Evolutionary conservation across 2,113 vertebrate genomes (phyloP).

Genomic region (Anguilla japonica): DNA sequence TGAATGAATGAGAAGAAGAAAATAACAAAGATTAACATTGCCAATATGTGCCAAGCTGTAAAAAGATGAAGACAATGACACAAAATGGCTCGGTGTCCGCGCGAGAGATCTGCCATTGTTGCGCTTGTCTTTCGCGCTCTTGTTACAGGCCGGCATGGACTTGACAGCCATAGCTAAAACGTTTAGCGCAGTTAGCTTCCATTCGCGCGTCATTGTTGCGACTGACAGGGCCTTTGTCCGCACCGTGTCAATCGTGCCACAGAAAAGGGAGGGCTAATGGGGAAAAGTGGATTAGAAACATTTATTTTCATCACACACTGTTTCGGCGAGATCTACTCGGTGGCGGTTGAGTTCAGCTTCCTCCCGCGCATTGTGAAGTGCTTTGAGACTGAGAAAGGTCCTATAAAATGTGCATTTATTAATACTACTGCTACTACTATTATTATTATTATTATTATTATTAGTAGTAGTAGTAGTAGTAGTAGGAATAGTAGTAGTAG

Average conservation of each 20-base stretch:
- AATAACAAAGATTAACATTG: background rate
- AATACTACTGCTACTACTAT: too few relatives aligned
- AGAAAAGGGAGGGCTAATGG: conserved; percentile 20
- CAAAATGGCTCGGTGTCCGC: conserved; percentile 5
- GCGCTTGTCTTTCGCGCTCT: conserved; percentile 36
- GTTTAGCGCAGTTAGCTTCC: conserved; percentile 33
- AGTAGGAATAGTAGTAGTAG: too few relatives aligned
- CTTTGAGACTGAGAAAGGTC: too few relatives aligned
- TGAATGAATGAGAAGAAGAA: background rate
- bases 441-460: background rate
- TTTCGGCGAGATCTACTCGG: conserved; percentile 32
- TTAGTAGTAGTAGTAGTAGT: too few relatives aligned
- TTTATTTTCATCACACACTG: conserved; percentile 40
- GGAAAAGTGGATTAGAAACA: conserved; percentile 41
- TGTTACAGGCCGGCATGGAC: conserved; percentile 44
- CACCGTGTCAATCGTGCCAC: conserved; percentile 5
- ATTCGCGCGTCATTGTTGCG: conserved; percentile 20
- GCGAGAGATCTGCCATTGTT: conserved; percentile 37
- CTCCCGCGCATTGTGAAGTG: too few relatives aligned
- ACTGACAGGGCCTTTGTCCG: conserved; percentile 46
- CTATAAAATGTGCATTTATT: too few relatives aligned
- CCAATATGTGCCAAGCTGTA: background rate
- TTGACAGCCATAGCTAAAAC: conserved; percentile 54
- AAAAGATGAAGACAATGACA: background rate
- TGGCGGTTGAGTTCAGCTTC: background rate